Base-by-base conservation (phyloP, 2,888 invertebrate genomes). In the Drosophila barbarae region DNA sequence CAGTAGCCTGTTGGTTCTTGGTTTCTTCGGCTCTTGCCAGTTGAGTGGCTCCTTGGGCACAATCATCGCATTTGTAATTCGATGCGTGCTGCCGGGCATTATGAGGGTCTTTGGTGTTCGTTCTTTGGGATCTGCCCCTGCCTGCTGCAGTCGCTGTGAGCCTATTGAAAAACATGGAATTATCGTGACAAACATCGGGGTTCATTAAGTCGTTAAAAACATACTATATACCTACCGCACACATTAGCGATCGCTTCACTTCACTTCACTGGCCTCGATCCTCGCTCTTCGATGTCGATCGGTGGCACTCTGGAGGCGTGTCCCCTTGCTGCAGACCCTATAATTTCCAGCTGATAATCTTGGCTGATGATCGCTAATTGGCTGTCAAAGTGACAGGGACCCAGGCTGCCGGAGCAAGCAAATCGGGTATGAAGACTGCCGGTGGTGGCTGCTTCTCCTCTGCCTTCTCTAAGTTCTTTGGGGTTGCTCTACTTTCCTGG, bases 111-210 rank as follows among this genome's bases (percentile, higher is more conserved):
- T 12, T 15, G 66, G 6, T 10, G 21, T 32, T 38, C 23, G 38
- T 36, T 30, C 23, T 53, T 30, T 1, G 44, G 32, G 13, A 1
- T 26, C 21, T 59, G 8, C 44, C 30, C 50, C 50, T 28, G 46
- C 35, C 23, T 39, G n/a, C 42, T 47, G 46, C 21, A 13, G 12
- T 18, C 56, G 49, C 73, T 73, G 73, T 18, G 49, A 28, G 68
- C 73, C 70, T 72, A 65, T 46, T 74, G 18, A 39, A 76, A 80
- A 73, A 74, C 83, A 73, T 73, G 74, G 80, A 82, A 82, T 81
- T 74, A 81, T 81, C 77, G 80, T 80, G 81, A 77, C 80, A 73
- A 78, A 70, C 68, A 80, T 76, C 73, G 50, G 54, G 59, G 54
- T 57, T 71, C 60, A 69, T 72, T 73, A 63, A 69, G 50, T 59